Base-by-base conservation (phyloP, 2,888 invertebrate genomes). In the Sphecodes monilicornis region DNA sequence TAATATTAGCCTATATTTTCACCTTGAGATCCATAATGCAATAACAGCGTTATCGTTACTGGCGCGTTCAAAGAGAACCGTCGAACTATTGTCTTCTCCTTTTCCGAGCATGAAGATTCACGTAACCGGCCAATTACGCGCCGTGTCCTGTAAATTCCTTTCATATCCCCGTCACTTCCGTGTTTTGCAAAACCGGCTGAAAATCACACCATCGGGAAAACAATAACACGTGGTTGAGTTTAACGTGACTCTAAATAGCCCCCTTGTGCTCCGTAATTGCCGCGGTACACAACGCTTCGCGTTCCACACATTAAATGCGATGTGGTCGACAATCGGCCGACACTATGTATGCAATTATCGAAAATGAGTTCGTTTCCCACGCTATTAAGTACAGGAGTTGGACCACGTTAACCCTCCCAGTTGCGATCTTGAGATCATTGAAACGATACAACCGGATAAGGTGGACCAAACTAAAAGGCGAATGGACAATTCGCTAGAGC, bases 21-120 rank as follows among this genome's bases (percentile, higher is more conserved):
- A 85, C 77, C 86, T 90, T 86, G 79, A 78, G 82, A 76, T 80
- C 72, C 68, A 29, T 68, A 77, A 68, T 18, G 4, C 39, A 60
- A 69, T 69, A 69, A 74, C 22, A 32, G 36, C 18, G 11, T 46
- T 29, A 18, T 46, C 16, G 6, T 69, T 78, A n/a, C 29, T 60
- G 46, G 18, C 29, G n/a, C 66, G 16, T 29, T 60, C 36, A 36
- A 11, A 4, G 22, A 11, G 50, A 73, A 36, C 60, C 22, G 10
- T 3, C 57, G 13, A 36, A 6, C 41, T n/a, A n/a, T 29, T 16
- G 57, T 39, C 46, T 76, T 82, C 54, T 10, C 46, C 26, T 64
- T 16, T 50, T 4, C 43, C 39, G n/a, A 32, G n/a, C 13, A 13
- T 4, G 10, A 13, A 22, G 22, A 16, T 16, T 69, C 83, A 50